Percentiles rank a stretch among this genome's conserved stretches.
Evolutionary conservation across 2,113 vertebrate genomes (phyloP).

Genomic region (human (Homo sapiens)): DNA sequence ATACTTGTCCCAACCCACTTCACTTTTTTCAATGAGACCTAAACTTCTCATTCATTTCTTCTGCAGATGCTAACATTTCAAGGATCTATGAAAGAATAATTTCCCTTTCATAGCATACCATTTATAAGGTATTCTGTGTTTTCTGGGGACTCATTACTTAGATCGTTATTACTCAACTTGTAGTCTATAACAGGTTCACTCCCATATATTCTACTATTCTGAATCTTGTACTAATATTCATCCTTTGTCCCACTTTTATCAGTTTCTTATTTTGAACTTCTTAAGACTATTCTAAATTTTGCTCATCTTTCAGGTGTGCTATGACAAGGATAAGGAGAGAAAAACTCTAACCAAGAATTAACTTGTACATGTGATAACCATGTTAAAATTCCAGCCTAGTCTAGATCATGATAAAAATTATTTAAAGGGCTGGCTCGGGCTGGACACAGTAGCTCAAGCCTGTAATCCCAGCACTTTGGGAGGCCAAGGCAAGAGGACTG

Average conservation of each 20-base stretch:
- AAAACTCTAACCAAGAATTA: not conserved
- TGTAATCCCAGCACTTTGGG: too few species aligned
- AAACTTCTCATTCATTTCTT: not conserved
- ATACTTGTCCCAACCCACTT: not conserved
- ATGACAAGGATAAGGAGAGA: not conserved
- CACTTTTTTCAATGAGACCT: not conserved
- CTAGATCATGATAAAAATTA: not conserved
- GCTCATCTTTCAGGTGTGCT: constrained; percentile 12
- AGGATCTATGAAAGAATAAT: not conserved
- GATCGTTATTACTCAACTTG: not conserved
- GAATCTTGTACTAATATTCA: not conserved
- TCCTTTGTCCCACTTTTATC: not conserved
- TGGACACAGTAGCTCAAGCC: too few species aligned
- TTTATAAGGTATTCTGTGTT: not conserved
- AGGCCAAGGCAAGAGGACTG: too few species aligned
- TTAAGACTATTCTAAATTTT: not conserved
- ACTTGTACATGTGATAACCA: not conserved
- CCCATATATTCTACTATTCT: not conserved
- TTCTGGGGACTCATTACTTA: not conserved
- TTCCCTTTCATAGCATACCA: not conserved
- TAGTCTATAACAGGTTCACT: not conserved
- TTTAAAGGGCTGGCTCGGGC: not conserved
- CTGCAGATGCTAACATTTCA: constrained; percentile 4
- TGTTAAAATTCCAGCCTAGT: not conserved
- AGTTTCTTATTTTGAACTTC: not conserved